A percentile compares a stretch with the other conserved stretches of the same genome.
Conservation (phyloP, 1,140 invertebrate species). For the Zophobas atratus region DNA sequence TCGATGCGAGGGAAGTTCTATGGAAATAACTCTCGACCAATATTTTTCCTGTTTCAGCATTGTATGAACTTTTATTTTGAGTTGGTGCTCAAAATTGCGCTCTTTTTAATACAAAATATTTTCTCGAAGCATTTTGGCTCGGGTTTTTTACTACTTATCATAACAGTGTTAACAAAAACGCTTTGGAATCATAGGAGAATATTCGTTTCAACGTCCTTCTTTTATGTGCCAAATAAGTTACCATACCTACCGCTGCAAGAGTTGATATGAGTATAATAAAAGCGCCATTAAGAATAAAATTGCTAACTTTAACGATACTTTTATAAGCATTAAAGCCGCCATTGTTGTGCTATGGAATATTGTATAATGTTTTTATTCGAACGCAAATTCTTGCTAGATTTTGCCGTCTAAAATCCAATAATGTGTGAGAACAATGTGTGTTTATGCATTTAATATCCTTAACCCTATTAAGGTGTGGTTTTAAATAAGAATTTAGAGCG, state of each 20-base stretch:
- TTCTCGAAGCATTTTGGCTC: too few relatives aligned
- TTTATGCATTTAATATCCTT: constrained; percentile 6
- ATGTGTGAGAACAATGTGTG: constrained; percentile 6
- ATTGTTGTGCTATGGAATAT: neutral
- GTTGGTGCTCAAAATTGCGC: too few relatives aligned
- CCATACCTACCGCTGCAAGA: neutral
- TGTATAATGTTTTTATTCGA: constrained; percentile 33
- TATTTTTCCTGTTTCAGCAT: too few relatives aligned
- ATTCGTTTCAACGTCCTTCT: neutral
- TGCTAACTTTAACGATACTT: constrained; percentile 23
- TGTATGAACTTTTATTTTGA: too few relatives aligned
- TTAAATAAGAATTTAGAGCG: neutral
- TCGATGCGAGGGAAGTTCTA: too few relatives aligned
- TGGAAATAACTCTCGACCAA: too few relatives aligned
- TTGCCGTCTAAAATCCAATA: neutral
- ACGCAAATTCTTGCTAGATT: constrained; percentile 10
- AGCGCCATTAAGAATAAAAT: constrained; percentile 24
- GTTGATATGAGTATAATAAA: constrained; percentile 27
- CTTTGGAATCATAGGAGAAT: constrained; percentile 1
- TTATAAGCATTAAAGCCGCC: constrained; percentile 21
- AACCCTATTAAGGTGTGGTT: neutral
- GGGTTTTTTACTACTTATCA: too few relatives aligned
- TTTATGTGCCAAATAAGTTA: constrained; percentile 15
- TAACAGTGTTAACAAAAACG: neutral
- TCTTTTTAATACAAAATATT: too few relatives aligned